Evolutionary conservation across 92 coral and sea anemone genomes (phyloP).

Genomic region (Heliopora coerulea): DNA sequence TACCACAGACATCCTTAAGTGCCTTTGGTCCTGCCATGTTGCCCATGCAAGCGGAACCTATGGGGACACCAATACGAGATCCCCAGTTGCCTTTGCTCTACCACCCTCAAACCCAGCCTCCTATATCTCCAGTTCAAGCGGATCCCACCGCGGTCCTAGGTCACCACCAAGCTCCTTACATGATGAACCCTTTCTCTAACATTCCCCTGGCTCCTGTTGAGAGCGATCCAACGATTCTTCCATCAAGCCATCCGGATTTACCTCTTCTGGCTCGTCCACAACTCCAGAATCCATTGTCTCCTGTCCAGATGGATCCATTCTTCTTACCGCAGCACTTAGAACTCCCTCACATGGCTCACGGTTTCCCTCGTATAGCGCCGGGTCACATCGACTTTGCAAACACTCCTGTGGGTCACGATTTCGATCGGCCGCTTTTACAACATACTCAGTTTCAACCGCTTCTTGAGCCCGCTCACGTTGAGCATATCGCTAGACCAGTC

Average conservation of each 20-base stretch:
- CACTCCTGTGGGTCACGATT: slow-evolving; percentile 28
- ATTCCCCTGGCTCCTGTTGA: slow-evolving; percentile 38
- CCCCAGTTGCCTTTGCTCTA: slow-evolving; percentile 31
- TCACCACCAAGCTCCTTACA: slow-evolving; percentile 45
- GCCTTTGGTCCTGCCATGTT: slow-evolving; percentile 48
- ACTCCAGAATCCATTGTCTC: slow-evolving; percentile 31
- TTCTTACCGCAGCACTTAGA: slow-evolving; percentile 33
- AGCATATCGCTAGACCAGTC: slow-evolving; percentile 24
- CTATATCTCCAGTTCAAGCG: slow-evolving; percentile 37
- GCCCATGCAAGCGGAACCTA: slow-evolving; percentile 44
- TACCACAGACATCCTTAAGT: slow-evolving; percentile 38
- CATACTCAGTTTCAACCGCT: slow-evolving; percentile 40
- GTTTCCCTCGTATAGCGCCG: slow-evolving; percentile 26
- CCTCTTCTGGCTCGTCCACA: slow-evolving; percentile 41
- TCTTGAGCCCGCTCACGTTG: slow-evolving; percentile 36
- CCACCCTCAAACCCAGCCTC: slow-evolving; percentile 38
- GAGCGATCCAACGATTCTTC: slow-evolving; percentile 40
- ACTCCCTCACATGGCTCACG: slow-evolving; percentile 21
- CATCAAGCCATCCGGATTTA: slow-evolving; percentile 38
- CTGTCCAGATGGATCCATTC: slow-evolving; percentile 30
- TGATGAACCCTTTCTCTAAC: slow-evolving; percentile 41
- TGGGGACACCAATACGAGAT: slow-evolving; percentile 42
- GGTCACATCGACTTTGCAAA: slow-evolving; percentile 25
- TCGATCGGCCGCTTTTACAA: slow-evolving; percentile 27
- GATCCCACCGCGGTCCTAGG: slow-evolving; percentile 42